Evolutionary conservation across 2,888 invertebrate genomes (phyloP).

Genomic region (Cyclophora punctaria): DNA sequence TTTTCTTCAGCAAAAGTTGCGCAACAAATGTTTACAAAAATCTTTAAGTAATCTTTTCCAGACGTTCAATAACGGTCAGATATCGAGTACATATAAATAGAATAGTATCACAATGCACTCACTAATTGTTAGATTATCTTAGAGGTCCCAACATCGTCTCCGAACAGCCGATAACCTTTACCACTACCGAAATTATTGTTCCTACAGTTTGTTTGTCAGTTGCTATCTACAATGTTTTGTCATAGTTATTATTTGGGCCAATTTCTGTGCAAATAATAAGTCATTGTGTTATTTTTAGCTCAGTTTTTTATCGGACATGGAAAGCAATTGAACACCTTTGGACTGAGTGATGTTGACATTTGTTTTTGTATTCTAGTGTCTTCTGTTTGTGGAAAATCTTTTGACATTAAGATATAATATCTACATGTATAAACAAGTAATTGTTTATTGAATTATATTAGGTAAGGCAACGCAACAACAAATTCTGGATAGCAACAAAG

Average conservation of each 20-base stretch:
- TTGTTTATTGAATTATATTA: no score
- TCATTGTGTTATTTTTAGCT: no score
- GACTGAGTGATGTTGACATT: no score
- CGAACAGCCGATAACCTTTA: conserved; percentile 35
- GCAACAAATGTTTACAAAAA: not conserved
- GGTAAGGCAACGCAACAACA: no score
- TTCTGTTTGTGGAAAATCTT: no score
- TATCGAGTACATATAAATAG: not conserved
- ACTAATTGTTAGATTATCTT: conserved; percentile 29
- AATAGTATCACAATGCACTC: conserved; percentile 23
- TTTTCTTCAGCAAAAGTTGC: no score
- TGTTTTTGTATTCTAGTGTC: no score
- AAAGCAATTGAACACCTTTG: no score
- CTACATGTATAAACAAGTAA: no score
- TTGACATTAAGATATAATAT: no score
- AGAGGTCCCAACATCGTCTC: conserved; percentile 20
- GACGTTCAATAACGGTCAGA: not conserved
- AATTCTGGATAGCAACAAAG: no score
- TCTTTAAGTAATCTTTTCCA: not conserved
- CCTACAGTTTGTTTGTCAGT: conserved; percentile 35
- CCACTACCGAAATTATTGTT: conserved; percentile 43
- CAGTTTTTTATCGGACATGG: no score
- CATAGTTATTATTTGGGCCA: conserved; percentile 11
- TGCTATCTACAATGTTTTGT: conserved; percentile 18
- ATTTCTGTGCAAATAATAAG: not conserved